A percentile compares a stretch with the other conserved stretches of the same genome.
Conservation (phyloP, 2,113 vertebrate species). For the Aptenodytes patagonicus region DNA sequence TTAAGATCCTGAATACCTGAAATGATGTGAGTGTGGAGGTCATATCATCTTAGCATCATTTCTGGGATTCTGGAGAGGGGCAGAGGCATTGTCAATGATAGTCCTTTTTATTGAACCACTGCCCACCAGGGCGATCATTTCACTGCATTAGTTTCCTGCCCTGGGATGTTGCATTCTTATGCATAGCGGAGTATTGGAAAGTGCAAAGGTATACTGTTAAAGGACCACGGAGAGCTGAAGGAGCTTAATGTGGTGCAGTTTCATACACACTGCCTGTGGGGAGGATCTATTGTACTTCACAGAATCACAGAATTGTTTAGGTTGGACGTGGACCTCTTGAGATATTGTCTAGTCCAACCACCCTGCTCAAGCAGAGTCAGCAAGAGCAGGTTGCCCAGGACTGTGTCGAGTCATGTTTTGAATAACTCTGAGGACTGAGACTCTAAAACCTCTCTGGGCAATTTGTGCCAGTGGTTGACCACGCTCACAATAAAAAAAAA, state of each 20-base stretch:
- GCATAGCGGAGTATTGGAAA: background rate
- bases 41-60: background rate
- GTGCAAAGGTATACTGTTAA: background rate
- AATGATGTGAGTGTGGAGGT: background rate
- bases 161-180: background rate
- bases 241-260: background rate
- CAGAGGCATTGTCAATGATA: background rate
- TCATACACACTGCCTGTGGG: background rate
- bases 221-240: background rate
- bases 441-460: background rate
- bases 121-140: accelerated
- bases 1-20: background rate
- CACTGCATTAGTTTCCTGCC: background rate
- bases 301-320: background rate
- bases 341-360: background rate
- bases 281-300: background rate
- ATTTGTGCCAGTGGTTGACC: background rate
- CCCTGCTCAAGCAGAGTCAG: background rate
- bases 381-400: background rate
- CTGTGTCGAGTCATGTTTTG: background rate
- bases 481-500: background rate
- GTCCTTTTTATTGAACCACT: background rate
- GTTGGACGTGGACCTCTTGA: background rate
- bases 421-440: background rate
- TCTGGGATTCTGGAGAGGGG: background rate